Evolutionary conservation across 2,113 vertebrate species (phyloP).

Genomic region (Oxygymnocypris stewartii): DNA sequence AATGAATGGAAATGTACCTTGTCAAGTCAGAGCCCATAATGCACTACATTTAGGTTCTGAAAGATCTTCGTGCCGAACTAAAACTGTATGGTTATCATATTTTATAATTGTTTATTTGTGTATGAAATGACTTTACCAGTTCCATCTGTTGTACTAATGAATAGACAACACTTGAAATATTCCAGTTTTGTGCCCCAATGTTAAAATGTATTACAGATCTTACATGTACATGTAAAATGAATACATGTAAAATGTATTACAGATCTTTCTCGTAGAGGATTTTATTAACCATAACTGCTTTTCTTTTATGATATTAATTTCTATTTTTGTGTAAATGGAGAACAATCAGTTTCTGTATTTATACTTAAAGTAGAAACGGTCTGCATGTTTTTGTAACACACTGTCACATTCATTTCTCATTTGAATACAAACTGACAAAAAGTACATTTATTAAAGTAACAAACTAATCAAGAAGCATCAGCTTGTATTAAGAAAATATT

Average conservation of each 20-base stretch:
- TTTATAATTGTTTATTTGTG: slow-evolving; percentile 33
- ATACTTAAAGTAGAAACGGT: neutral
- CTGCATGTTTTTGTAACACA: neutral
- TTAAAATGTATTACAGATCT: neutral
- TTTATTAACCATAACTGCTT: neutral
- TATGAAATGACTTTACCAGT: neutral
- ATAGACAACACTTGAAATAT: neutral
- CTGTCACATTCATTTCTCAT: neutral
- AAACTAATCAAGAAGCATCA: neutral
- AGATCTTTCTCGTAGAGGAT: slow-evolving; percentile 4
- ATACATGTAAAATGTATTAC: neutral
- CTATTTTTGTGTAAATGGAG: neutral
- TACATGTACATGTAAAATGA: too few relatives aligned
- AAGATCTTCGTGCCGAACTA: neutral
- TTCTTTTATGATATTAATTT: slow-evolving; percentile 11
- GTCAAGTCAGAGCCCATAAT: slow-evolving; percentile 25
- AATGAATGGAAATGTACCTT: neutral
- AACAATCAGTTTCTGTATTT: neutral
- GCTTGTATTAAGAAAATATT: neutral
- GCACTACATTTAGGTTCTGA: slow-evolving; percentile 46
- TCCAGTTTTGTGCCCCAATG: neutral
- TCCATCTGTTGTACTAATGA: neutral
- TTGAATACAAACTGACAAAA: neutral
- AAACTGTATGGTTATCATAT: slow-evolving; percentile 18
- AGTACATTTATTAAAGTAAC: neutral